phyloP scores from a whole-genome alignment of 2,888 invertebrate genomes.

The Apamea sordens region DNA sequence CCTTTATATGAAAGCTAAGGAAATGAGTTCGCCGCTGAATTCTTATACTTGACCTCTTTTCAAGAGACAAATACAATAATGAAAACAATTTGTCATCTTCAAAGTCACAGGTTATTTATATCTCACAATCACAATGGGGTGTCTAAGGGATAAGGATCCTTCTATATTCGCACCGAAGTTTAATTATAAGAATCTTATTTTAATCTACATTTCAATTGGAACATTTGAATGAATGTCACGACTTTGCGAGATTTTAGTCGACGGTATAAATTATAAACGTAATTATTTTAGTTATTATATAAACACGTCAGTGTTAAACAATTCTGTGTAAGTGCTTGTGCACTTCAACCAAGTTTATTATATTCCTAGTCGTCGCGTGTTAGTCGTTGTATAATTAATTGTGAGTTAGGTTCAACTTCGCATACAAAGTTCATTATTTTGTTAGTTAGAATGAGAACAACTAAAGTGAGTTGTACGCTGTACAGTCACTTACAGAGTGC shows the following conservation, averaged over 20 bases:
- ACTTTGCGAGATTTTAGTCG: conserved; percentile 22
- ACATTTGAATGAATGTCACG: conserved; percentile 17
- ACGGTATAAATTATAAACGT: conserved; percentile 44
- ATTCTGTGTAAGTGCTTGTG: conserved; percentile 45
- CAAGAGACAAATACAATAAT: conserved; percentile 77
- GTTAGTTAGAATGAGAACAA: conserved; percentile 54
- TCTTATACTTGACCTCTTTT: conserved; percentile 84
- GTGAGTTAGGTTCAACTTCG: conserved; percentile 54
- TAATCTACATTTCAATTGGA: conserved; percentile 16
- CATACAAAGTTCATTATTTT: conserved; percentile 58
- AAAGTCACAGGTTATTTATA: conserved; percentile 43
- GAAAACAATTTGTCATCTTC: conserved; percentile 74
- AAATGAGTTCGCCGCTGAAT: conserved; percentile 85
- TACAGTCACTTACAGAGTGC: conserved; percentile 24
- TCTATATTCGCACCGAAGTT: conserved; percentile 5
- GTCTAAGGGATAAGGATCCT: conserved; percentile 6
- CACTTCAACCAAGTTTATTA: conserved; percentile 60
- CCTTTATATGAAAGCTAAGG: conserved; percentile 85
- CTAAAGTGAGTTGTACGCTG: conserved; percentile 39
- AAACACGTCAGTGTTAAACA: conserved; percentile 35
- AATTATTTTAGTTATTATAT: conserved; percentile 42
- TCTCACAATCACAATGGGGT: conserved; percentile 18
- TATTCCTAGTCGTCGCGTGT: conserved; percentile 55
- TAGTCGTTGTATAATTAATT: conserved; percentile 59
- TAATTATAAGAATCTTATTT: conserved; percentile 19